Evolutionary conservation across 2,888 invertebrate species (phyloP), one percentile per base, ranked within the genome.

Genomic region (Acholoe squamosa): DNA sequence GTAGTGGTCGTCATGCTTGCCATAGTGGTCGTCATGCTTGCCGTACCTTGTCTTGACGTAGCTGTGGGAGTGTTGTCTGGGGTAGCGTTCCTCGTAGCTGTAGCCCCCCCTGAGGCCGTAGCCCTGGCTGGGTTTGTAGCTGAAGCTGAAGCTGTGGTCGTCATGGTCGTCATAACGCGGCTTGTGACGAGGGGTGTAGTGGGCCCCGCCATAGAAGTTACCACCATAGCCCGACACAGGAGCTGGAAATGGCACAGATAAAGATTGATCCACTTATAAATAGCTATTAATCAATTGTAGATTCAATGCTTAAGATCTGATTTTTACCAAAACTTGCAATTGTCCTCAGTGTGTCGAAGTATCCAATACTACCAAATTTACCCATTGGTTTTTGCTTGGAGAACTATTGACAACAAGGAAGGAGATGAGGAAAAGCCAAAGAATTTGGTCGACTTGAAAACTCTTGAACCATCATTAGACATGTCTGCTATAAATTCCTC

Each of bases 151-250:
- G 43, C 22, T 22, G 80, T 33, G 16, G 80, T 34, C 19, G 80
- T 80, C 43, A 43, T 34, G 43, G 19, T 16, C 14, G 80, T 80
- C 80, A 5, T 16, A 80, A 22, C 43, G 43, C 10, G 34, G 33
- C 52, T 86, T 28, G 56, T 54, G 86, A 14, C 86, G 86, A n/a
- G 86, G 86, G 25, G 54, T 54, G 31, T 54, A 54, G 54, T 56
- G 86, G 0, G 86, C 22, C 12, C 54, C 52, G 1, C 86, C 86
- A 54, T 54, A 86, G 86, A 54, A 86, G 54, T 86, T 86, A 19
- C 86, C 86, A 12, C 28, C 10, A 28, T 54, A 54, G 33, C 86
- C 54, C 0, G 14, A 22, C 31, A 86, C 86, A 10, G 28, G 86
- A 86, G 86, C 86, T 86, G 86, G 1, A 1, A n/a, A 52, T 19